Percentiles rank a stretch among this genome's conserved stretches.
Evolutionary conservation across 2,888 invertebrate genomes (phyloP).

Genomic region (Caenorhabditis becei): DNA sequence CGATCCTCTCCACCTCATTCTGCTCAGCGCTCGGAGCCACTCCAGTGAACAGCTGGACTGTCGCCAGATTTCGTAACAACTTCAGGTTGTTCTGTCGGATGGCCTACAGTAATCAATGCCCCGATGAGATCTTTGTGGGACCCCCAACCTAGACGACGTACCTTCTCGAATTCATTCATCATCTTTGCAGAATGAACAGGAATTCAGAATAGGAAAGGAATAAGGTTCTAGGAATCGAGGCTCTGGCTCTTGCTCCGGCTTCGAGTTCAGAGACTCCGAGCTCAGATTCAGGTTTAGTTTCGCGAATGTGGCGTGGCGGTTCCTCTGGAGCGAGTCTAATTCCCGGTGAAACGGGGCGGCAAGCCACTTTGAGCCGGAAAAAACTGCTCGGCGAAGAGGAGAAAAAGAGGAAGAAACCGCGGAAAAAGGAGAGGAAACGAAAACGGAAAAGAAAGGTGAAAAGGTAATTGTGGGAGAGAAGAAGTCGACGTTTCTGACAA

Average conservation of each 20-base stretch:
- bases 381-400: slow-evolving; percentile 19
- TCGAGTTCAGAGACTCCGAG: neutral
- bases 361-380: slow-evolving; percentile 28
- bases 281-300: slow-evolving; percentile 18
- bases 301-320: slow-evolving; percentile 10
- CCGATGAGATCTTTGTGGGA: neutral
- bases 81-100: slow-evolving; percentile 62
- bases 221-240: neutral
- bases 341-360: slow-evolving; percentile 12
- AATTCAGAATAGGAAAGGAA: neutral
- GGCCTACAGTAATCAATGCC: slow-evolving; percentile 32
- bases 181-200: slow-evolving; percentile 16
- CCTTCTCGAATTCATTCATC: slow-evolving; percentile 62
- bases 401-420: too few species aligned
- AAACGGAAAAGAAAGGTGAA: slow-evolving; percentile 18
- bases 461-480: slow-evolving; percentile 23
- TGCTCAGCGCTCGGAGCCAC: slow-evolving; percentile 39
- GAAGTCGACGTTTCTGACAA: neutral
- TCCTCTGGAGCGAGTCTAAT: slow-evolving; percentile 47
- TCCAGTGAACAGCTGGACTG: slow-evolving; percentile 55
- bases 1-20: slow-evolving; percentile 24
- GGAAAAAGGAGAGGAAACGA: slow-evolving; percentile 21
- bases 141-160: neutral
- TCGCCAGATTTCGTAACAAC: slow-evolving; percentile 55
- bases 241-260: neutral